These are phyloP conservation scores for Archocentrus centrarchus DNA, from an alignment of 2,113 vertebrate species.

Conservation along the genomic window DNA sequence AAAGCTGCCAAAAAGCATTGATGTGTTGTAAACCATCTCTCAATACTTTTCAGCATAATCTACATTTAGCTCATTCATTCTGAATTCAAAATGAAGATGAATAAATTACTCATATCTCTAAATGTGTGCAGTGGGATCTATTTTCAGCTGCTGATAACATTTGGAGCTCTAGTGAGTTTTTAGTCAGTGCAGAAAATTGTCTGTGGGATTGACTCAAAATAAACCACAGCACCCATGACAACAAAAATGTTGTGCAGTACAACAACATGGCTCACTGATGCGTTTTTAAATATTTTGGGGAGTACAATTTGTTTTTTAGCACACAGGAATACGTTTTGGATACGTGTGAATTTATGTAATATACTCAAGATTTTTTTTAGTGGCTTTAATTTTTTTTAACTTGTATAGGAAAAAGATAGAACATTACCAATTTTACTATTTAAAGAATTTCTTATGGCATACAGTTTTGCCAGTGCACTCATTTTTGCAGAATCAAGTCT, in stretches of 20 bases:
- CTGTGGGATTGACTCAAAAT: neutral
- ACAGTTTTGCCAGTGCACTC: neutral
- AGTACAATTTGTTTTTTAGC: neutral
- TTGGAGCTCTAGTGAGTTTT: neutral
- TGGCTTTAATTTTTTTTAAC: neutral
- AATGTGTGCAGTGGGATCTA: neutral
- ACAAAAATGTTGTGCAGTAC: neutral
- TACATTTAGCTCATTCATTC: fast-evolving
- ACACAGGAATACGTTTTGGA: neutral
- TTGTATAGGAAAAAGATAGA: neutral
- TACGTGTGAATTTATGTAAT: neutral
- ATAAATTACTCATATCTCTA: neutral
- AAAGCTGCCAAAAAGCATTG: neutral
- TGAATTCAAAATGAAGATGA: neutral
- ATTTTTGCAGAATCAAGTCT: neutral
- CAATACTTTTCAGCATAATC: neutral
- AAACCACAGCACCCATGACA: neutral
- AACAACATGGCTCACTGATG: neutral
- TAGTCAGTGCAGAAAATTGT: neutral
- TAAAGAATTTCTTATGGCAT: neutral
- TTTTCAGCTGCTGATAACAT: neutral
- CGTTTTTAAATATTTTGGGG: neutral
- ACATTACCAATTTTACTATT: neutral
- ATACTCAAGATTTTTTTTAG: neutral
- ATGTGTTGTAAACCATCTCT: neutral